phyloP scores from a whole-genome alignment of 1,140 invertebrate species.

The Bacillus rossius region DNA sequence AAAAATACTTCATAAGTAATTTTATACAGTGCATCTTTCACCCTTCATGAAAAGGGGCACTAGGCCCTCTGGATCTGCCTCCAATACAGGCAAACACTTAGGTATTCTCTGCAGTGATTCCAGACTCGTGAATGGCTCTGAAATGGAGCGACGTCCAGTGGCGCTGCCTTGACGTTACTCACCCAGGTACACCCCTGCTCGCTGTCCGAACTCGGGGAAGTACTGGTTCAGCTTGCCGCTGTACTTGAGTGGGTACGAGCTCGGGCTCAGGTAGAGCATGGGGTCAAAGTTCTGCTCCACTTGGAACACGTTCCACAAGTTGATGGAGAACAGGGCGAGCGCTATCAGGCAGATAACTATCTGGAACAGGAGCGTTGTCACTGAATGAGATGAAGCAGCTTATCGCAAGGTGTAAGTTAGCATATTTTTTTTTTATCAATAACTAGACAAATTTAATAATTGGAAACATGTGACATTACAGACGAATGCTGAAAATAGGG shows the following conservation, averaged over 20 bases:
- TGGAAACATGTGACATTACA: not conserved
- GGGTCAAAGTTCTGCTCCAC: constrained; percentile 52
- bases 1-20: no score
- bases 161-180: no score
- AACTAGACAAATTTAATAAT: constrained; percentile 7
- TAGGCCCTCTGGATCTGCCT: no score
- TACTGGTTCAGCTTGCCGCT: constrained; percentile 41
- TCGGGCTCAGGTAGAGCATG: constrained; percentile 49
- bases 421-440: not conserved
- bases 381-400: not conserved
- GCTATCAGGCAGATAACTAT: constrained; percentile 42
- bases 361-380: constrained; percentile 29
- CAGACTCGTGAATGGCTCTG: no score
- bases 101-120: no score
- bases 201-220: constrained; percentile 46
- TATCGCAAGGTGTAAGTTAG: not conserved
- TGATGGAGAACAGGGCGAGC: constrained; percentile 27
- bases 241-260: constrained; percentile 42
- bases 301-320: constrained; percentile 43
- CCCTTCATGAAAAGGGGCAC: no score
- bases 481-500: no score
- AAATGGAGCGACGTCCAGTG: no score
- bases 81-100: no score
- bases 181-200: constrained; percentile 46
- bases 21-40: no score